Evolutionary conservation across 2,113 vertebrate species (phyloP).

Genomic region (Hemichromis elongatus): DNA sequence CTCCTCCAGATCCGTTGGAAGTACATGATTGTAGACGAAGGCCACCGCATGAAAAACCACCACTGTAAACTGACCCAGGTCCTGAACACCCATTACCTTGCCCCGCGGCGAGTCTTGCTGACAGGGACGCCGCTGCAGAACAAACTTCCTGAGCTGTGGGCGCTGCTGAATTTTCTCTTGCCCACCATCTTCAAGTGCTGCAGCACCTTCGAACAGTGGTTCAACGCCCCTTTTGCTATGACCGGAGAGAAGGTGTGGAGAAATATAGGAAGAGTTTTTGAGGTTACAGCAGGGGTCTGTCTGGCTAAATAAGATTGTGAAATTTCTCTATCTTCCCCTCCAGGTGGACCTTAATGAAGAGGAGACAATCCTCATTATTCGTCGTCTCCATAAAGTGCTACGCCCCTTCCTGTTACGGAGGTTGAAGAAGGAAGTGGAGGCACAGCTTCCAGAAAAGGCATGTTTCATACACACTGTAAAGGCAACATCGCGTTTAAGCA

Average conservation of each 20-base stretch:
- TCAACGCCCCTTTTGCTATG: conserved; percentile 96
- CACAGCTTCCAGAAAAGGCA: conserved; percentile 94
- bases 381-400: conserved; percentile 93
- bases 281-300: neutral
- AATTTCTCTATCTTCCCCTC: neutral
- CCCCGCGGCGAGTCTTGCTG: conserved; percentile 86
- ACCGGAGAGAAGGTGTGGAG: conserved; percentile 89
- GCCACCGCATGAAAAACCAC: conserved; percentile 98
- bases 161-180: conserved; percentile 94
- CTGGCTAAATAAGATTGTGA: neutral
- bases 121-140: conserved; percentile 94
- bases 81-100: conserved; percentile 95
- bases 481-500: neutral
- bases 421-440: conserved; percentile 96
- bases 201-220: conserved; percentile 98
- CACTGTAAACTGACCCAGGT: conserved; percentile 98
- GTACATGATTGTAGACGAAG: conserved; percentile 98
- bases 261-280: neutral
- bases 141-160: conserved; percentile 96
- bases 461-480: neutral
- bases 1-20: conserved; percentile 91
- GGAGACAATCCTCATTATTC: conserved; percentile 95
- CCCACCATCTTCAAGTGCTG: conserved; percentile 99
- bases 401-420: conserved; percentile 92
- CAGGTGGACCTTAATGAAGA: conserved; percentile 97